Percentiles rank a stretch among this genome's conserved stretches.
These are phyloP conservation scores for Pseudopipra pipra DNA, from an alignment of 2,113 vertebrate genomes.

Conservation along the genomic window DNA sequence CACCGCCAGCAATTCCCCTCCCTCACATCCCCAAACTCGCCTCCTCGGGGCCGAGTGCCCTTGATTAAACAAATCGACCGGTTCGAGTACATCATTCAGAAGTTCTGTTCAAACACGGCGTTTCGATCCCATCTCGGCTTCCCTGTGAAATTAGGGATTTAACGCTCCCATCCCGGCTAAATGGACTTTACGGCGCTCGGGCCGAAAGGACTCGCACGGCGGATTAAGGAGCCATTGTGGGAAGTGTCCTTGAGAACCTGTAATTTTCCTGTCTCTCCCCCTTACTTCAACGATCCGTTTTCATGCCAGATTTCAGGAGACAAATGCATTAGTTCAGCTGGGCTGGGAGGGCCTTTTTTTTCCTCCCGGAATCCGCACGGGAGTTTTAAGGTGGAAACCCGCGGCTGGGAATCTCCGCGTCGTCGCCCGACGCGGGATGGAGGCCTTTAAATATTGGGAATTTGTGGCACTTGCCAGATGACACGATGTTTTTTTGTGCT, in stretches of 20 bases:
- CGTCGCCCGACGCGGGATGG: accelerated
- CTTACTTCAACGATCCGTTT: constrained; percentile 7
- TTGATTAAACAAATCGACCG: constrained; percentile 41
- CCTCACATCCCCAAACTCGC: neutral
- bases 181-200: neutral
- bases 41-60: neutral
- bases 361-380: neutral
- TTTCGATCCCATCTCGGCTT: neutral
- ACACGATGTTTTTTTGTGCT: neutral
- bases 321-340: constrained; percentile 55
- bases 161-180: constrained; percentile 19
- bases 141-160: constrained; percentile 54
- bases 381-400: neutral
- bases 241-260: neutral
- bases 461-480: neutral
- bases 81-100: constrained; percentile 21
- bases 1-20: neutral
- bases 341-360: neutral
- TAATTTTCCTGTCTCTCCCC: constrained; percentile 42
- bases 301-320: constrained; percentile 10
- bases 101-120: constrained; percentile 46
- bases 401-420: neutral
- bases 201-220: neutral
- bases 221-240: constrained; percentile 29
- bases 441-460: neutral